Percentiles rank a stretch among this genome's conserved stretches.
These are phyloP conservation scores for Eilema caniola DNA, from an alignment of 2,888 invertebrate genomes.

Conservation along the genomic window DNA sequence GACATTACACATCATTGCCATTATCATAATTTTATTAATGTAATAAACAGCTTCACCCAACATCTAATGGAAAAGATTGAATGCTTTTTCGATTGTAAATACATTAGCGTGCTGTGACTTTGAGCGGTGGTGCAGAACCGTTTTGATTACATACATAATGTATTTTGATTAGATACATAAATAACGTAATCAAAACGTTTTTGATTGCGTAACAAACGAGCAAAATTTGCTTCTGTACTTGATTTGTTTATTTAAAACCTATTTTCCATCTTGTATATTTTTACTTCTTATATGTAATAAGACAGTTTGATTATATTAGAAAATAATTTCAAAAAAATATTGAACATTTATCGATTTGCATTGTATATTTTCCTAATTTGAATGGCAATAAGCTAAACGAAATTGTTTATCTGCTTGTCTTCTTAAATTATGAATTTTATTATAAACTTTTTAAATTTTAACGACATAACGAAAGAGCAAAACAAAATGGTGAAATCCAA, in stretches of 20 bases:
- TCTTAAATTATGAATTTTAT: slow-evolving; percentile 6
- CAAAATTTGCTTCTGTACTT: not conserved
- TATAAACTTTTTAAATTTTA: slow-evolving; percentile 6
- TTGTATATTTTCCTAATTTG: slow-evolving; percentile 12
- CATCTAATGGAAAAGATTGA: slow-evolving; percentile 35
- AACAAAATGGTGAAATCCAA: not conserved
- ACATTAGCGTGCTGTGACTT: slow-evolving; percentile 38
- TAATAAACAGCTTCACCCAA: not conserved
- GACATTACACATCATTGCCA: not conserved
- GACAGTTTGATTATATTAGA: slow-evolving; percentile 7
- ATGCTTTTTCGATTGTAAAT: slow-evolving; percentile 34
- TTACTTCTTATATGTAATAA: not conserved
- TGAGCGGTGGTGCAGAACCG: slow-evolving; percentile 26
- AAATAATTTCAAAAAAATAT: not conserved
- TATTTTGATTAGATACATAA: not conserved
- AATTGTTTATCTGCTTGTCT: not conserved
- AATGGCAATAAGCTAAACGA: slow-evolving; percentile 17
- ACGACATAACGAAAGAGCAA: slow-evolving; percentile 1
- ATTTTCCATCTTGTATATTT: not conserved
- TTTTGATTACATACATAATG: not conserved
- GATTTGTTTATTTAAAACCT: not conserved
- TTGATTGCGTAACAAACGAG: not conserved
- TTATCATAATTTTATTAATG: not conserved
- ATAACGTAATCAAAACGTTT: slow-evolving; percentile 9
- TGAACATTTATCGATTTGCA: slow-evolving; percentile 2